Conservation (phyloP, 2,797 vertebrate species). For the Chelidonichthys spinosus region DNA sequence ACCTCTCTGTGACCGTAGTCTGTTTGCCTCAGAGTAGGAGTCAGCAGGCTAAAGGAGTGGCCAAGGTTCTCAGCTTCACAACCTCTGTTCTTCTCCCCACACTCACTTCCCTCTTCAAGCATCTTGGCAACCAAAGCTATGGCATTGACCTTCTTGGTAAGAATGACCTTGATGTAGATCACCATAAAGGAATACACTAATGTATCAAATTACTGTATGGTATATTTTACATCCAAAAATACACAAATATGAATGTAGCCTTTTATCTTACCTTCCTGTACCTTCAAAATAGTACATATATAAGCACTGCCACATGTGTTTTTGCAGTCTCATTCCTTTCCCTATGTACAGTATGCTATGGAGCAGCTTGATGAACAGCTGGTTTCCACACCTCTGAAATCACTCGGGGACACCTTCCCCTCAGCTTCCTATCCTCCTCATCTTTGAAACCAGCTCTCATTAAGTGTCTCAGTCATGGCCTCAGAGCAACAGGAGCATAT, state of each 20-base stretch:
- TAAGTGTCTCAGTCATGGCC: constrained; percentile 35
- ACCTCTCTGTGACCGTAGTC: constrained; percentile 84
- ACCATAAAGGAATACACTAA: background rate
- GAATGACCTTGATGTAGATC: constrained; percentile 30
- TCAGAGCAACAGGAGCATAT: constrained; percentile 55
- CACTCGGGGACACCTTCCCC: constrained; percentile 32
- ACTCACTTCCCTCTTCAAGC: constrained; percentile 92
- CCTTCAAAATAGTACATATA: constrained; percentile 2
- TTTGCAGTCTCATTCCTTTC: constrained; percentile 2
- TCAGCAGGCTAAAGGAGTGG: constrained; percentile 86
- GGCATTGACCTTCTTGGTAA: constrained; percentile 91
- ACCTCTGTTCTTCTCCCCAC: constrained; percentile 91
- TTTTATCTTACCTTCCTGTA: background rate
- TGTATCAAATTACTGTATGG: background rate
- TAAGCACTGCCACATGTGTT: constrained; percentile 7
- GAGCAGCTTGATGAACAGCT: constrained; percentile 54
- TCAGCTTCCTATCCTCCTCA: constrained; percentile 26
- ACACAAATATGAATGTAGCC: background rate
- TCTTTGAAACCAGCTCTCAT: constrained; percentile 60
- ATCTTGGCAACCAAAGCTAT: constrained; percentile 88
- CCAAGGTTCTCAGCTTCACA: constrained; percentile 89
- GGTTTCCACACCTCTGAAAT: constrained; percentile 42
- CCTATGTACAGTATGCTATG: constrained; percentile 15
- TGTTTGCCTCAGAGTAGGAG: constrained; percentile 86
- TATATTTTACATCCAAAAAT: background rate